Evolutionary conservation across 2,113 vertebrate genomes (phyloP).

Genomic region (Carollia perspicillata): DNA sequence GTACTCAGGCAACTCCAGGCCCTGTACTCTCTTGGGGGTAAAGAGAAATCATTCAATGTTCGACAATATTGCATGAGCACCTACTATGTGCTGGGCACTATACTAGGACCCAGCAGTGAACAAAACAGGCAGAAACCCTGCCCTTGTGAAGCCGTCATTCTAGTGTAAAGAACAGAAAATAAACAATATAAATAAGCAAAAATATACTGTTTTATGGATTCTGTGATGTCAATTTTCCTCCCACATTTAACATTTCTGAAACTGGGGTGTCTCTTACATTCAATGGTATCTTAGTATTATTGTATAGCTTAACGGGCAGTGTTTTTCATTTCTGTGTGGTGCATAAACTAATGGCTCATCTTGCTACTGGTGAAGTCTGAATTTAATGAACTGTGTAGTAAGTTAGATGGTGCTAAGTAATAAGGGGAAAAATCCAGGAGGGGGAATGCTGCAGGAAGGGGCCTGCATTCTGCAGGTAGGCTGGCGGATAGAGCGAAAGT

Average conservation of each 20-base stretch:
- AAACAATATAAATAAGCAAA: neutral
- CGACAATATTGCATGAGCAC: too few species aligned
- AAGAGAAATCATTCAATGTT: neutral
- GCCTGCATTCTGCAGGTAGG: neutral
- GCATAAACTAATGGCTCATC: neutral
- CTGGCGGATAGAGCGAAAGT: neutral
- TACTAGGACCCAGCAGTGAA: too few species aligned
- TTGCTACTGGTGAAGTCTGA: neutral
- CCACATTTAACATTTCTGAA: neutral
- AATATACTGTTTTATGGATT: neutral
- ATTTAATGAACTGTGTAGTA: neutral
- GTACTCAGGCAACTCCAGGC: neutral
- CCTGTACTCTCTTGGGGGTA: neutral
- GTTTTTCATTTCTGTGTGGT: neutral
- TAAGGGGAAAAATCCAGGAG: neutral
- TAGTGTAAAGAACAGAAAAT: neutral
- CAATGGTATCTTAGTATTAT: neutral
- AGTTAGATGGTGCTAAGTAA: neutral
- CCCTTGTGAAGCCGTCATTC: neutral
- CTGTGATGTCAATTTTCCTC: neutral
- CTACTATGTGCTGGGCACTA: too few species aligned
- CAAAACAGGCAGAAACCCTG: too few species aligned
- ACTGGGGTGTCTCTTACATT: neutral
- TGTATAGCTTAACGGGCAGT: neutral
- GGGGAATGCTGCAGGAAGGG: neutral